These are phyloP conservation scores for Theristicus caerulescens DNA, from an alignment of 2,113 vertebrate genomes.

Conservation along the genomic window DNA sequence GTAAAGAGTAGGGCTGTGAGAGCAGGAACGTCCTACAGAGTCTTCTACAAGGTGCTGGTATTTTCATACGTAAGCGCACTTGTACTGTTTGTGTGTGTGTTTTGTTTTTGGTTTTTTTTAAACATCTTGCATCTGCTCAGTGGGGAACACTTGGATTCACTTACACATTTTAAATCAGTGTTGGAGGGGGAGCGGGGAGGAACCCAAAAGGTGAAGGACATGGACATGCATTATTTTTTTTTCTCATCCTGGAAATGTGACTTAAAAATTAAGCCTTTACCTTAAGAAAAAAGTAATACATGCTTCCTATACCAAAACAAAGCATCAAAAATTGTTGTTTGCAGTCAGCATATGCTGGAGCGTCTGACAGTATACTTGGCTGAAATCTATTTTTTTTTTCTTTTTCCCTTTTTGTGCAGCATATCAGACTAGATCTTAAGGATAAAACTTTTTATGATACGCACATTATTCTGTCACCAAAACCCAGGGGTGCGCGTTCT, in stretches of 20 bases:
- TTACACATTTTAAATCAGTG: background rate
- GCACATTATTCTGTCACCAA: background rate
- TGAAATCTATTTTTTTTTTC: background rate
- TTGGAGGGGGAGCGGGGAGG: fast-evolving
- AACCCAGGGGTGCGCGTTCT: background rate
- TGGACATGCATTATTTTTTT: background rate
- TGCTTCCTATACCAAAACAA: background rate
- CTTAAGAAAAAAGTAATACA: background rate
- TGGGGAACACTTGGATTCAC: background rate
- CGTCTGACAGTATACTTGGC: background rate
- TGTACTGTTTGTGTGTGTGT: background rate
- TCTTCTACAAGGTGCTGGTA: background rate
- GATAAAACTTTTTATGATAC: background rate
- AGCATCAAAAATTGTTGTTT: background rate
- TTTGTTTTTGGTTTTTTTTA: background rate
- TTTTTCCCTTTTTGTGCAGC: background rate
- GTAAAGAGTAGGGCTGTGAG: background rate
- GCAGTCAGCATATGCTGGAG: background rate
- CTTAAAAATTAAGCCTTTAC: background rate
- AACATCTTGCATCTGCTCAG: background rate
- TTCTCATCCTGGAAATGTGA: background rate
- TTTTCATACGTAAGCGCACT: background rate
- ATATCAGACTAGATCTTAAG: background rate
- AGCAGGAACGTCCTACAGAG: background rate
- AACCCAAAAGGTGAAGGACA: background rate